phyloP scores from a whole-genome alignment of 1,140 invertebrate species.

The Lasaia peninsularis region DNA sequence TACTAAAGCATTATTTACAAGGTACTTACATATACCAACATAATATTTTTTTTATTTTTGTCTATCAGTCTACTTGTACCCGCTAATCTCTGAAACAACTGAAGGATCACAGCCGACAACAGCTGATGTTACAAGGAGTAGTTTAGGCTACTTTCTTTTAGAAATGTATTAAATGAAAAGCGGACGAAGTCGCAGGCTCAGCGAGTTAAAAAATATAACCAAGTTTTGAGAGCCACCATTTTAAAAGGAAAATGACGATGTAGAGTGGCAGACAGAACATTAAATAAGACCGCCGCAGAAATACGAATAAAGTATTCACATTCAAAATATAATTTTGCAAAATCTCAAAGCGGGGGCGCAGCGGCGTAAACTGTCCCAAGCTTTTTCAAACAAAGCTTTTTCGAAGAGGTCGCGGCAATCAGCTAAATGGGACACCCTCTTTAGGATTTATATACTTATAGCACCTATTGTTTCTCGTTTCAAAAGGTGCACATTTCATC shows the following conservation, averaged over 20 bases:
- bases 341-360: background rate
- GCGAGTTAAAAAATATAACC: too few species aligned
- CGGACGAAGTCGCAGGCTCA: too few species aligned
- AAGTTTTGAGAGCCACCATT: background rate
- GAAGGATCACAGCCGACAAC: too few species aligned
- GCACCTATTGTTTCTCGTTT: constrained; percentile 12
- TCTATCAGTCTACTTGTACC: too few species aligned
- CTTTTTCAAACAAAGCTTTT: constrained; percentile 20
- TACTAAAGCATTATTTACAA: too few species aligned
- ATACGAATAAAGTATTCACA: constrained; percentile 3
- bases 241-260: background rate
- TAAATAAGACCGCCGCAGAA: background rate
- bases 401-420: constrained; percentile 23
- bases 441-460: constrained; percentile 13
- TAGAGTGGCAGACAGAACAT: background rate
- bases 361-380: constrained; percentile 14
- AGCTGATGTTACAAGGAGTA: too few species aligned
- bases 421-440: constrained; percentile 22
- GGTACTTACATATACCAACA: too few species aligned
- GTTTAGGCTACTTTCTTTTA: too few species aligned
- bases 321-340: constrained; percentile 4
- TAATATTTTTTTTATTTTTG: too few species aligned
- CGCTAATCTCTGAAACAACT: too few species aligned
- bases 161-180: too few species aligned
- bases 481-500: constrained; percentile 8